Base-by-base conservation (phyloP, 2,797 vertebrate genomes). In the Pipistrellus nathusii region DNA sequence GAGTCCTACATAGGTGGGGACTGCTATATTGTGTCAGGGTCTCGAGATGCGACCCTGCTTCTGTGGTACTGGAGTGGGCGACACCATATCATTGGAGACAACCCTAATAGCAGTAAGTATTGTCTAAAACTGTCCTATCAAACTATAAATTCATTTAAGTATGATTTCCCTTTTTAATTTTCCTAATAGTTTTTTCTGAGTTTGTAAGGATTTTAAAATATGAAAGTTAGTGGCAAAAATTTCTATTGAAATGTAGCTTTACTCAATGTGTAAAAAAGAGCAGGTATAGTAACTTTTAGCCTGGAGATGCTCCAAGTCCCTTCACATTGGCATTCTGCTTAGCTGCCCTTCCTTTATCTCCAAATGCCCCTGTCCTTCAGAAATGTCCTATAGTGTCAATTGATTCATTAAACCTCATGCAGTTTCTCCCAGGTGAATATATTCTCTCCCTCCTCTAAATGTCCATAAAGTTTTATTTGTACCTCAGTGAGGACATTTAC, bases 11-110 rank as follows among this genome's bases (percentile, higher is more conserved):
- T 99, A 0, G 99, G 99, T 17, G 99, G 99, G 2, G 99, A 99
- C 96, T 99, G 99, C 98, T 99, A 99, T 97, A 99, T 99, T 0
- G 99, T 99, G 96, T 99, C 99, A 0, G 99, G 99, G 23, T 99
- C 99, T 55, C 98, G 99, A 1, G 99, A 99, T 0, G 99, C 99
- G 38, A 99, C 99, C 0, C 98, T 99, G 96, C 99, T 99, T 85
- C 99, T 99, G 76, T 99, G 99, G 99, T 99, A 99, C 96, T 99
- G 99, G 99, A 99, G 99, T 32, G 99, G 99, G 59, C 98, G 99
- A 9, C 99, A 99, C 96, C 99, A 99, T 85, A 99, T 99, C 91
- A 99, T 99, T 35, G 99, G 99, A 85, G 99, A 99, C 98, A 99
- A 99, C 98, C 99, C 99, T 11, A 99, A 99, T 77, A 99, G 99